phyloP scores from a whole-genome alignment of 1,140 invertebrate species.

The Formica exsecta region DNA sequence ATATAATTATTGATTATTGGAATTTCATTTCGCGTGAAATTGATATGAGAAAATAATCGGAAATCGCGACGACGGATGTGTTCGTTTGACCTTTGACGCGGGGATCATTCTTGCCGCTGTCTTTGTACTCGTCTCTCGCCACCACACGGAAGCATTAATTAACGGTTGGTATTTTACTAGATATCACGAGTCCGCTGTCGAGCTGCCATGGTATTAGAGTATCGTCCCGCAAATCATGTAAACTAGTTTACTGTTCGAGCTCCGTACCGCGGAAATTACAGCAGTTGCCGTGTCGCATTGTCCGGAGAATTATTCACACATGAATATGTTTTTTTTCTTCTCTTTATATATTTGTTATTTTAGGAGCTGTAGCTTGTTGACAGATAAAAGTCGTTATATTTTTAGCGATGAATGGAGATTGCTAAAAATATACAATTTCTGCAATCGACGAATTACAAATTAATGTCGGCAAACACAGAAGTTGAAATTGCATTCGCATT shows the following conservation, averaged over 20 bases:
- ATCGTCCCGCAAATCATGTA: constrained; percentile 63
- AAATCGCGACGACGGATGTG: not conserved
- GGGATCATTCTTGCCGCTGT: constrained; percentile 6
- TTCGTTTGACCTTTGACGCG: constrained; percentile 25
- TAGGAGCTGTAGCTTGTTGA: constrained; percentile 24
- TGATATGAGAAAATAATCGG: constrained; percentile 24
- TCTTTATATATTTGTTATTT: constrained; percentile 30
- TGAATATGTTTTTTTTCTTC: constrained; percentile 26
- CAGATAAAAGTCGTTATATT: not conserved
- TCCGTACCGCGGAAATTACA: constrained; percentile 48
- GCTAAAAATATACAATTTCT: constrained; percentile 30
- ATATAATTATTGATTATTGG: not conserved
- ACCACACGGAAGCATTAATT: constrained; percentile 29
- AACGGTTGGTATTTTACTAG: constrained; percentile 50
- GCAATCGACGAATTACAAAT: constrained; percentile 55
- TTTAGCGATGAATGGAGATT: not conserved
- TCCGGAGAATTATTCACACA: constrained; percentile 35
- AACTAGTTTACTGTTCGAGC: constrained; percentile 55
- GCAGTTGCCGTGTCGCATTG: constrained; percentile 9
- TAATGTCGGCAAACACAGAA: constrained; percentile 48
- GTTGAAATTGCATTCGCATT: constrained; percentile 35
- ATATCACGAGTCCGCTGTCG: constrained; percentile 16
- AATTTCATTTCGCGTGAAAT: not conserved
- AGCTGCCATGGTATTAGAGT: constrained; percentile 38
- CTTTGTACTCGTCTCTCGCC: constrained; percentile 12